Percentiles rank a stretch among this genome's conserved stretches.
Evolutionary conservation across 2,888 invertebrate genomes (phyloP).

Genomic region (Galeruca laticollis): DNA sequence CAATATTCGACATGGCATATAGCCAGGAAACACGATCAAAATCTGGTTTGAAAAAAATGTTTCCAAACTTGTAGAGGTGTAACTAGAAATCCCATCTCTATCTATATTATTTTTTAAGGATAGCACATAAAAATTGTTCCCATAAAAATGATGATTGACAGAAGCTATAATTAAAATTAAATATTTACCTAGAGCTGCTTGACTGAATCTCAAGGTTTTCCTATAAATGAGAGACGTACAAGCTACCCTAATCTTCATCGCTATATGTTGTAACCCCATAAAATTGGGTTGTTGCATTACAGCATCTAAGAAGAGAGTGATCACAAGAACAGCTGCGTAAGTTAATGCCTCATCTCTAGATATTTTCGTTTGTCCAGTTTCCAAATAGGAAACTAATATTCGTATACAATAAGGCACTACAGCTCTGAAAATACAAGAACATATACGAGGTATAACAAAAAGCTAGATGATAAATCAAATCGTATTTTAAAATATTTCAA

Average conservation of each 20-base stretch:
- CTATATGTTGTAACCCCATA: constrained; percentile 85
- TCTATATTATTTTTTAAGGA: too few relatives aligned
- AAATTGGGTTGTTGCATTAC: constrained; percentile 81
- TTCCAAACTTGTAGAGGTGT: too few relatives aligned
- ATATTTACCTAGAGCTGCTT: constrained; percentile 68
- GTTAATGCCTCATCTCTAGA: constrained; percentile 75
- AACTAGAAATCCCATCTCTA: too few relatives aligned
- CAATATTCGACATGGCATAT: too few relatives aligned
- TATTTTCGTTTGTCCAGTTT: constrained; percentile 60
- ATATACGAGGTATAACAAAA: not conserved
- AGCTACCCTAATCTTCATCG: constrained; percentile 87
- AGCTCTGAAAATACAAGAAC: constrained; percentile 53
- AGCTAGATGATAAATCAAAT: too few relatives aligned
- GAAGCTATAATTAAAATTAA: not conserved
- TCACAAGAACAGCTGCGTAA: constrained; percentile 79
- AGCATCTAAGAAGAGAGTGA: constrained; percentile 56
- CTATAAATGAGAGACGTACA: constrained; percentile 76
- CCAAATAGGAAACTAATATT: constrained; percentile 74
- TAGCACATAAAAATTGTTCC: too few relatives aligned
- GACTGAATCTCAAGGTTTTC: constrained; percentile 70
- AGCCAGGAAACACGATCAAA: too few relatives aligned
- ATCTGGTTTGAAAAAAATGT: too few relatives aligned
- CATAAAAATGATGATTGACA: too few relatives aligned
- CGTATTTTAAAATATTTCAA: too few relatives aligned
- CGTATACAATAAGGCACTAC: constrained; percentile 70